These are phyloP conservation scores for Scaptodrosophila latifasciaeformis DNA, from an alignment of 2,888 invertebrate genomes.

Conservation along the genomic window DNA sequence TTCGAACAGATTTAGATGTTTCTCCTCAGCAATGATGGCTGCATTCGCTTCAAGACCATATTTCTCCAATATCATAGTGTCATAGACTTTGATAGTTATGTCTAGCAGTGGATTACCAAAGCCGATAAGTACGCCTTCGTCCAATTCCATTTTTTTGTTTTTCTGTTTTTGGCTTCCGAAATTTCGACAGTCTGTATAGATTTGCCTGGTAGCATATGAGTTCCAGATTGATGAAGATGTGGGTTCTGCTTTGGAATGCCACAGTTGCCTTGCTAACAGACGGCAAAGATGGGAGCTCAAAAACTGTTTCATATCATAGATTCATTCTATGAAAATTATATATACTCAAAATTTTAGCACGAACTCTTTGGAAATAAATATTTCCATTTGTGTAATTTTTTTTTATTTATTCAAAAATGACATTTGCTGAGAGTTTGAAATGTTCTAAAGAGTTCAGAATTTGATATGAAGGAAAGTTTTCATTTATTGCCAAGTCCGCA, in stretches of 20 bases:
- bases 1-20: slow-evolving; percentile 44
- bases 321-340: no score
- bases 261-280: slow-evolving; percentile 1
- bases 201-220: not conserved
- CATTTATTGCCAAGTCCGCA: no score
- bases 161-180: slow-evolving; percentile 78
- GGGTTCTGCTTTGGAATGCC: not conserved
- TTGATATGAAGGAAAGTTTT: no score
- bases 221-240: not conserved
- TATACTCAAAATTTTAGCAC: no score
- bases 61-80: slow-evolving; percentile 42
- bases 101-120: slow-evolving; percentile 58
- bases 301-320: slow-evolving; percentile 1
- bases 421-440: no score
- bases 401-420: no score
- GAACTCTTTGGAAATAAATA: no score
- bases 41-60: slow-evolving; percentile 36
- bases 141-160: slow-evolving; percentile 38
- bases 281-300: not conserved
- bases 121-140: slow-evolving; percentile 39
- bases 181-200: no score
- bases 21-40: slow-evolving; percentile 49
- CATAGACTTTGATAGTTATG: slow-evolving; percentile 39
- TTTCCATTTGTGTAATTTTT: no score
- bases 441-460: no score